A percentile compares a stretch with the other conserved stretches of the same genome.
Evolutionary conservation across 1,140 invertebrate species (phyloP).

Genomic region (Zaprionus inermis): DNA sequence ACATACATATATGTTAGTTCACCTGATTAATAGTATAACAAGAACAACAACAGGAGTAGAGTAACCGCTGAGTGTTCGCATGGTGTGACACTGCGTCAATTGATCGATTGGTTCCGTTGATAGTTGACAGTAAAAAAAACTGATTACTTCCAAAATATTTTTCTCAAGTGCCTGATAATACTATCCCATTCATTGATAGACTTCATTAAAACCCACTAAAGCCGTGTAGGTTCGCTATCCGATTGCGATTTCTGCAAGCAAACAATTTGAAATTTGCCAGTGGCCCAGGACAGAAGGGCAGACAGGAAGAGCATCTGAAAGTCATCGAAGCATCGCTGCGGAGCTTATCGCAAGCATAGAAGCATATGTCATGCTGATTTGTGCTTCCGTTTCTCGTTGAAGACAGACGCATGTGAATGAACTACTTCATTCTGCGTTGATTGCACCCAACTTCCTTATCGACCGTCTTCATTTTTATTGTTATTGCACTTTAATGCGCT

Average conservation of each 20-base stretch:
- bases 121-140: constrained; percentile 18
- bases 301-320: background rate
- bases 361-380: background rate
- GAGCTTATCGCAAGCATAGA: background rate
- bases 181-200: constrained; percentile 17
- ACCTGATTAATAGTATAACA: constrained; percentile 13
- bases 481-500: constrained; percentile 29
- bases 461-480: constrained; percentile 6
- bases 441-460: constrained; percentile 8
- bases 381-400: background rate
- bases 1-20: constrained; percentile 8
- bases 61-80: background rate
- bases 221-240: constrained; percentile 6
- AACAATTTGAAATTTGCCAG: background rate
- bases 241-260: background rate
- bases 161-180: constrained; percentile 23
- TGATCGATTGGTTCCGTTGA: constrained; percentile 28
- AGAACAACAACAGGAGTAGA: background rate
- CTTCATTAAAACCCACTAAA: constrained; percentile 27
- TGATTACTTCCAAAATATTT: constrained; percentile 17
- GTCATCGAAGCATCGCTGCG: background rate
- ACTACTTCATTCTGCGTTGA: constrained; percentile 16
- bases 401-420: constrained; percentile 16
- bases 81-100: constrained; percentile 29
- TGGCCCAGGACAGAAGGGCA: background rate